These are phyloP conservation scores for Acipenser ruthenus DNA, from an alignment of 2,797 vertebrate species.

Conservation along the genomic window DNA sequence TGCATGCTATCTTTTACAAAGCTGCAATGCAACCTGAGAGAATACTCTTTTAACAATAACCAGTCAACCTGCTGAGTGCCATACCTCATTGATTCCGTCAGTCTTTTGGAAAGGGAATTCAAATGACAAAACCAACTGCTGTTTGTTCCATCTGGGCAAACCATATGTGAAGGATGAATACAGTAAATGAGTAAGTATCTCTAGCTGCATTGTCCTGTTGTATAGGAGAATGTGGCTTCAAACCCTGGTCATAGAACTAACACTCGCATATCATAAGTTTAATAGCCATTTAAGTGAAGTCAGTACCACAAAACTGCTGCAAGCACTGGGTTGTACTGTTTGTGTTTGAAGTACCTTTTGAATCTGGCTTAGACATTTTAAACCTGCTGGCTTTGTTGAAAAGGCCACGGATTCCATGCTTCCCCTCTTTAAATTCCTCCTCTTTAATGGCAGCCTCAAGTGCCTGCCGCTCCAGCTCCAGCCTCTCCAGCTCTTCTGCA, in stretches of 20 bases:
- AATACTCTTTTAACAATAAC: neutral
- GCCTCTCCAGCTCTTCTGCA: conserved; percentile 76
- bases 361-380: conserved; percentile 58
- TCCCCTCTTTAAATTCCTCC: conserved; percentile 64
- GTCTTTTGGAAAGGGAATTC: neutral
- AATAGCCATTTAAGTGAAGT: too few relatives aligned
- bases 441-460: conserved; percentile 69
- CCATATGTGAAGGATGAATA: too few relatives aligned
- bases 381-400: conserved; percentile 70
- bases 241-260: too few relatives aligned
- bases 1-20: conserved; percentile 1
- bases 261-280: too few relatives aligned
- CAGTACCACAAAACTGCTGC: too few relatives aligned
- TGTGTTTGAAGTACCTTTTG: too few relatives aligned
- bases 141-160: too few relatives aligned
- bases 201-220: too few relatives aligned
- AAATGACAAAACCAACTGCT: neutral
- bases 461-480: conserved; percentile 74
- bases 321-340: too few relatives aligned
- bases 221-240: too few relatives aligned
- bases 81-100: neutral
- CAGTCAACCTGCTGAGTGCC: neutral
- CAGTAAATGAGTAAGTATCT: too few relatives aligned
- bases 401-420: conserved; percentile 54
- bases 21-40: neutral